phyloP scores from a whole-genome alignment of 2,888 invertebrate genomes.

The Mythimna ferrago region DNA sequence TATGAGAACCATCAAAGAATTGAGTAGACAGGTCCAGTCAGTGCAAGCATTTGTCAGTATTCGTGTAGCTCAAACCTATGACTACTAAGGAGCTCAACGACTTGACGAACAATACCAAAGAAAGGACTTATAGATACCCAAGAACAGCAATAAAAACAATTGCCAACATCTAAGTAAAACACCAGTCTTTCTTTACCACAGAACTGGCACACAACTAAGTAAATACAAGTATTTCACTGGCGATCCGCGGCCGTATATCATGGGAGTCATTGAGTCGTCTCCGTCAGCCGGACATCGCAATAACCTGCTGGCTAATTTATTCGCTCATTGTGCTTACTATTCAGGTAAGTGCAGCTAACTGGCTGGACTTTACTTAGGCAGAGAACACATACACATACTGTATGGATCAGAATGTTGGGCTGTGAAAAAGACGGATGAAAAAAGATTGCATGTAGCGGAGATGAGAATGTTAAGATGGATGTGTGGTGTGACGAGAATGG shows the following conservation, averaged over 20 bases:
- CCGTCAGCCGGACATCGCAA: conserved; percentile 70
- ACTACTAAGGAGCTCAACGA: too few relatives aligned
- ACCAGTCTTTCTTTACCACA: conserved; percentile 25
- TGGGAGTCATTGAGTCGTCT: conserved; percentile 72
- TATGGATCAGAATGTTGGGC: too few relatives aligned
- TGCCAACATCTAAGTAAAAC: background rate
- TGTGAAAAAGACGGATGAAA: too few relatives aligned
- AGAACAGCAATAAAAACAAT: background rate
- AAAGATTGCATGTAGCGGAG: too few relatives aligned
- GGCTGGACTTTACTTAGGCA: conserved; percentile 10
- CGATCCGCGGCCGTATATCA: conserved; percentile 52
- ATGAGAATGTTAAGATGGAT: too few relatives aligned
- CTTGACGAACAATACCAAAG: too few relatives aligned
- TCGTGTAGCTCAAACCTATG: too few relatives aligned
- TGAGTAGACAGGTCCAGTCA: too few relatives aligned
- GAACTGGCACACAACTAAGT: conserved; percentile 42
- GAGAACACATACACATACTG: too few relatives aligned
- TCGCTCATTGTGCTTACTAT: conserved; percentile 72
- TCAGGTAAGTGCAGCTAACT: conserved; percentile 49
- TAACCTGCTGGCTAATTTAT: conserved; percentile 76
- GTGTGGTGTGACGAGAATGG: too few relatives aligned
- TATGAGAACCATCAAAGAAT: too few relatives aligned
- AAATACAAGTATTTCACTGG: conserved; percentile 46
- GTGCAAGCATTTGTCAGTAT: too few relatives aligned
- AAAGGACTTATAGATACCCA: background rate